Evolutionary conservation across 2,888 invertebrate species (phyloP).

Genomic region (Oligia latruncula): DNA sequence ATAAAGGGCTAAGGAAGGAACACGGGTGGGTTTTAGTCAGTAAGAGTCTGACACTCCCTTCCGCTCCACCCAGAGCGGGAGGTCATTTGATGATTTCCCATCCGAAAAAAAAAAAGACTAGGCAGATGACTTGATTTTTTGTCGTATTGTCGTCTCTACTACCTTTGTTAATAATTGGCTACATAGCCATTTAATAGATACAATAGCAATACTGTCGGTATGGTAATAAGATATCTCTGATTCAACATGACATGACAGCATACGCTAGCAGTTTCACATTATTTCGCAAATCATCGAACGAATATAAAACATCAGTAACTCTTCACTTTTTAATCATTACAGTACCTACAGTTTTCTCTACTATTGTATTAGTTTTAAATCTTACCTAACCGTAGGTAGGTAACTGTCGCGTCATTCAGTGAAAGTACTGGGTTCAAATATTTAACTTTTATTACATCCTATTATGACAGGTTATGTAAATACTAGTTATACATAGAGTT

Average conservation of each 20-base stretch:
- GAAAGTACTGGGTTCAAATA: slow-evolving; percentile 64
- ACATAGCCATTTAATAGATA: neutral
- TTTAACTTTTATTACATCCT: slow-evolving; percentile 42
- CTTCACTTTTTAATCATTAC: slow-evolving; percentile 26
- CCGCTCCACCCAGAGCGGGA: too few relatives aligned
- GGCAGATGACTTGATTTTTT: neutral
- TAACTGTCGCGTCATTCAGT: slow-evolving; percentile 55
- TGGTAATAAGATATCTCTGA: slow-evolving; percentile 20
- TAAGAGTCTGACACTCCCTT: too few relatives aligned
- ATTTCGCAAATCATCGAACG: slow-evolving; percentile 34
- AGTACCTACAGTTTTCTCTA: slow-evolving; percentile 37
- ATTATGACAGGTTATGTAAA: slow-evolving; percentile 44
- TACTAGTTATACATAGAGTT: neutral
- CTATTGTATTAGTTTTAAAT: slow-evolving; percentile 52
- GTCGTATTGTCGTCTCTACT: neutral
- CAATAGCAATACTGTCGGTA: neutral
- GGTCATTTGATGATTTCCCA: too few relatives aligned
- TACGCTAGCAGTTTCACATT: slow-evolving; percentile 20
- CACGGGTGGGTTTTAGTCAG: too few relatives aligned
- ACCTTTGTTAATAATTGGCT: neutral
- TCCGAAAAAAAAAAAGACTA: too few relatives aligned
- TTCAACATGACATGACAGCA: slow-evolving; percentile 4
- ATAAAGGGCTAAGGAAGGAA: too few relatives aligned
- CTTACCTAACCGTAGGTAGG: slow-evolving; percentile 50
- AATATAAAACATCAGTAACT: slow-evolving; percentile 19